phyloP scores from a whole-genome alignment of 2,888 invertebrate genomes.

The Spodoptera exigua region DNA sequence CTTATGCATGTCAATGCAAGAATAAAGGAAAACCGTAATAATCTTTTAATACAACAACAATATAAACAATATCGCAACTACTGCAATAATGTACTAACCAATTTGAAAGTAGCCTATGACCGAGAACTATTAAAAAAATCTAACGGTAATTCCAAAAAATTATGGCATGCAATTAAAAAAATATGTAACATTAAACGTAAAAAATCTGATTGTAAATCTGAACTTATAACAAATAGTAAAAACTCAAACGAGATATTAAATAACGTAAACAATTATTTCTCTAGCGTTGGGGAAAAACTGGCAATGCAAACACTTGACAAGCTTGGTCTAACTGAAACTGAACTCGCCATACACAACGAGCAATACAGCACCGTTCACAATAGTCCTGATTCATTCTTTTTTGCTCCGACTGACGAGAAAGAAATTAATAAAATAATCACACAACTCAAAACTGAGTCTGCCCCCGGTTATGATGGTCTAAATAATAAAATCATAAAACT shows the following conservation, averaged over 20 bases:
- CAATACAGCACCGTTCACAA: slow-evolving; percentile 7
- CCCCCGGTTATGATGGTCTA: slow-evolving; percentile 2
- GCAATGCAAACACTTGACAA: slow-evolving; percentile 2
- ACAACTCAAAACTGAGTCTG: slow-evolving; percentile 5
- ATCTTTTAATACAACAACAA: not conserved
- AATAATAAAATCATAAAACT: slow-evolving; percentile 2
- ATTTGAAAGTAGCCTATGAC: slow-evolving; percentile 6
- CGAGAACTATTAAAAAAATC: not conserved
- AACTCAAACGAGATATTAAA: not conserved
- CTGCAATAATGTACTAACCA: slow-evolving; percentile 12
- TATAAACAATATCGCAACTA: slow-evolving; percentile 9
- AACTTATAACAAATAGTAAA: not conserved
- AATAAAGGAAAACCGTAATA: slow-evolving; percentile 2
- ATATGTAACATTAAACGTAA: slow-evolving; percentile 7
- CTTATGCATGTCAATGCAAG: slow-evolving; percentile 2
- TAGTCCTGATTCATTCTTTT: slow-evolving; percentile 7
- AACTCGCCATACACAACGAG: slow-evolving; percentile 8
- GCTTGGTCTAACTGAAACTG: slow-evolving; percentile 1
- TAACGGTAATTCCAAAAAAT: slow-evolving; percentile 11
- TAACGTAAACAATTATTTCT: not conserved
- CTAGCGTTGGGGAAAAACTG: slow-evolving; percentile 10
- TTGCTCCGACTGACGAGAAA: slow-evolving; percentile 9
- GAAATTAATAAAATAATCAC: slow-evolving; percentile 9
- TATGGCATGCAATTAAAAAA: slow-evolving; percentile 9
- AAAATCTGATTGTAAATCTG: not conserved